Evolutionary conservation across 64 coral and sea anemone species (phyloP).

Genomic region (Trachythela sp.): DNA sequence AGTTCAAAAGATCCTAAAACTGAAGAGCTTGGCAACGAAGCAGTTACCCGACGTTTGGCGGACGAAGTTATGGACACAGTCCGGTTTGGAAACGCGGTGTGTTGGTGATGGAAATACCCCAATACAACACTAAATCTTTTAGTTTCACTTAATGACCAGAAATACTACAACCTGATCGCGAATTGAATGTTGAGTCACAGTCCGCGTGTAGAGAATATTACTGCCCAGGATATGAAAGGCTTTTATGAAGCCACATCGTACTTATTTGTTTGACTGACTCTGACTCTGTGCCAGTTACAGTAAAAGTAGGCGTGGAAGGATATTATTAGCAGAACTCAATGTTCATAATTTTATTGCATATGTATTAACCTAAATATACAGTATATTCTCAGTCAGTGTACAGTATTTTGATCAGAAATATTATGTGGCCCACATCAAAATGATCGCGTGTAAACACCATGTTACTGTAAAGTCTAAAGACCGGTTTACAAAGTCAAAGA

Average conservation of each 20-base stretch:
- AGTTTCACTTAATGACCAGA: slow-evolving; percentile 22
- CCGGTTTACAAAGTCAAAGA: too few relatives aligned
- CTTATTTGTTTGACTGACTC: slow-evolving; percentile 14
- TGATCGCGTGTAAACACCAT: too few relatives aligned
- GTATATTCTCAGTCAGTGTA: too few relatives aligned
- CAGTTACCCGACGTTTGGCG: slow-evolving; percentile 24
- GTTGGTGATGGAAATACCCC: slow-evolving; percentile 38
- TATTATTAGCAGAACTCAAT: too few relatives aligned
- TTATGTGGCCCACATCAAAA: too few relatives aligned
- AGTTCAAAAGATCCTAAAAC: slow-evolving; percentile 29
- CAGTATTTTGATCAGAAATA: too few relatives aligned
- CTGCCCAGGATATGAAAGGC: slow-evolving; percentile 5
- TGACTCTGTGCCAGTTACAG: background rate
- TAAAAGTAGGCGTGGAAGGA: background rate
- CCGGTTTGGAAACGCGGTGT: slow-evolving; percentile 24
- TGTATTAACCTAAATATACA: too few relatives aligned
- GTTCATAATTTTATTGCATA: too few relatives aligned
- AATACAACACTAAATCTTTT: slow-evolving; percentile 41
- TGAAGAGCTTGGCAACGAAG: slow-evolving; percentile 55
- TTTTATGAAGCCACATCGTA: slow-evolving; percentile 30
- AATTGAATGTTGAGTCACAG: slow-evolving; percentile 12
- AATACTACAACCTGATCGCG: slow-evolving; percentile 31
- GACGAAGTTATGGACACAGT: slow-evolving; percentile 39
- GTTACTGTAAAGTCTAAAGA: too few relatives aligned
- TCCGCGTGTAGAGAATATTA: slow-evolving; percentile 1